These are phyloP conservation scores for Rotaria socialis DNA, from an alignment of 2,888 invertebrate species.

Conservation along the genomic window DNA sequence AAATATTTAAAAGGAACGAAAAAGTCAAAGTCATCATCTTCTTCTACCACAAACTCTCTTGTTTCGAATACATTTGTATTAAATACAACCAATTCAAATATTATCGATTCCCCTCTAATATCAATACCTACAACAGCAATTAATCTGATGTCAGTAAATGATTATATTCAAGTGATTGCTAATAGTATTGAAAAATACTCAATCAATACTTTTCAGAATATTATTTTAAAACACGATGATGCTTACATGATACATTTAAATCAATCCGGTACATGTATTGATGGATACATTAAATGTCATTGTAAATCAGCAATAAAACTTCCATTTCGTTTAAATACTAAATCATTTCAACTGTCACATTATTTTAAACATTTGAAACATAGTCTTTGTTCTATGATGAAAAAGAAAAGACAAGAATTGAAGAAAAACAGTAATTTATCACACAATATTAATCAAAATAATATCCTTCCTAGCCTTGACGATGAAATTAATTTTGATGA, in stretches of 20 bases:
- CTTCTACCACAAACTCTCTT: not conserved
- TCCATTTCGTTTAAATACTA: too few species aligned
- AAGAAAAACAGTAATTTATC: too few species aligned
- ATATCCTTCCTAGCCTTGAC: too few species aligned
- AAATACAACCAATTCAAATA: not conserved
- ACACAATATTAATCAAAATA: too few species aligned
- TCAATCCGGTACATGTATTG: not conserved
- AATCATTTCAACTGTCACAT: too few species aligned
- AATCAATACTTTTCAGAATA: not conserved
- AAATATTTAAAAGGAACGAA: not conserved
- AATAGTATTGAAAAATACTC: not conserved
- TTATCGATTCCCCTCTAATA: not conserved
- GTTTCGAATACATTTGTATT: not conserved
- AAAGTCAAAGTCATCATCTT: not conserved
- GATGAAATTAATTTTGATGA: too few species aligned
- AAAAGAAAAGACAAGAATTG: too few species aligned
- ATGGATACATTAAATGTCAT: not conserved
- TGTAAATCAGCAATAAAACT: too few species aligned
- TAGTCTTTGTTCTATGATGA: too few species aligned
- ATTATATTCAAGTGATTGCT: not conserved
- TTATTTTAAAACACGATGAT: not conserved
- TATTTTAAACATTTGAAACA: too few species aligned
- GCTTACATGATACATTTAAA: not conserved
- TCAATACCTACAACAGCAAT: not conserved
- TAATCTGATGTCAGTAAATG: not conserved